Evolutionary conservation across 1,140 invertebrate genomes (phyloP).

Genomic region (Schlechtendalia chinensis): DNA sequence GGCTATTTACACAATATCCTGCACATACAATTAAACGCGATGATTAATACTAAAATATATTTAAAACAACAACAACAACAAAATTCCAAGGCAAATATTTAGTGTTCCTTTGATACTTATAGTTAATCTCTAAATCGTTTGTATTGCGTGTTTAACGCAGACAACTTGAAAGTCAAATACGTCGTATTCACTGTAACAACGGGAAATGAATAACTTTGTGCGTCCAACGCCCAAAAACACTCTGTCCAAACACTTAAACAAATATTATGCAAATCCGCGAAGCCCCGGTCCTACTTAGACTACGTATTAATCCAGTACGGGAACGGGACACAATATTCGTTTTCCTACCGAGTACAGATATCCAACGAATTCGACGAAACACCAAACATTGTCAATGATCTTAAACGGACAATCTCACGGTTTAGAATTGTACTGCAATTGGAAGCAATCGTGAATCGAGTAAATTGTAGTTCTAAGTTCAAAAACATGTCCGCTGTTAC

Average conservation of each 20-base stretch:
- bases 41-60: background rate
- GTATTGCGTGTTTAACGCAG: background rate
- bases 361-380: too few relatives aligned
- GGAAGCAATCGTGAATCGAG: too few relatives aligned
- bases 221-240: background rate
- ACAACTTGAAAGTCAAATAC: conserved; percentile 26
- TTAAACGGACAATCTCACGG: too few relatives aligned
- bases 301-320: too few relatives aligned
- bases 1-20: background rate
- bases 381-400: too few relatives aligned
- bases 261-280: conserved; percentile 36
- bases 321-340: too few relatives aligned
- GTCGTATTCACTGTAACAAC: background rate
- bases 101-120: background rate
- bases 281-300: background rate
- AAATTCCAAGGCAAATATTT: conserved; percentile 18
- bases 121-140: background rate
- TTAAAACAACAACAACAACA: background rate
- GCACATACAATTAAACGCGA: background rate
- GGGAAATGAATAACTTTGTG: conserved; percentile 25
- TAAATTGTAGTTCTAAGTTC: too few relatives aligned
- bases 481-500: too few relatives aligned
- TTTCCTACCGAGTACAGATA: too few relatives aligned
- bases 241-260: conserved; percentile 19
- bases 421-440: too few relatives aligned